Evolutionary conservation across 1,140 invertebrate species (phyloP).

Genomic region (Megalopta genalis): DNA sequence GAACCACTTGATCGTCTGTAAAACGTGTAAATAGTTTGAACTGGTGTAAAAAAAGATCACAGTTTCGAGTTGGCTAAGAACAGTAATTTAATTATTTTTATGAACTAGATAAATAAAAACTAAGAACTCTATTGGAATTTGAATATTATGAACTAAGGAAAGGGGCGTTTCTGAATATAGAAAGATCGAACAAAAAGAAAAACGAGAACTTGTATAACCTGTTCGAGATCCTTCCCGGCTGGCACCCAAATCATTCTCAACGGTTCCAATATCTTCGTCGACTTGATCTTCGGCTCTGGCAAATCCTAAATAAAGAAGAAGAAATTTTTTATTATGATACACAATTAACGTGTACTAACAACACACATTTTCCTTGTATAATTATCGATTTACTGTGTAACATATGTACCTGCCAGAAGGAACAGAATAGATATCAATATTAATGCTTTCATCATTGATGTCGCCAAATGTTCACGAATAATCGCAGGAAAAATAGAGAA

Average conservation of each 20-base stretch:
- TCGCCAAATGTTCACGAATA: slow-evolving; percentile 40
- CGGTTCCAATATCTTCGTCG: slow-evolving; percentile 79
- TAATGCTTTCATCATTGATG: slow-evolving; percentile 82
- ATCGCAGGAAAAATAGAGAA: slow-evolving; percentile 53
- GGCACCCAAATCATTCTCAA: slow-evolving; percentile 89
- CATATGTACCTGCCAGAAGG: slow-evolving; percentile 80
- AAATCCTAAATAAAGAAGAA: slow-evolving; percentile 63
- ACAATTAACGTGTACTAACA: background rate
- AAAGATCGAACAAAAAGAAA: background rate
- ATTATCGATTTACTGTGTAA: background rate
- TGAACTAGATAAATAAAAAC: background rate
- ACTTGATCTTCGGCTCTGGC: slow-evolving; percentile 71
- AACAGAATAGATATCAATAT: slow-evolving; percentile 78
- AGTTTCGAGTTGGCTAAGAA: background rate
- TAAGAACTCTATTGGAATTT: background rate
- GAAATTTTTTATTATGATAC: background rate
- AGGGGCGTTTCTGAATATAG: no score
- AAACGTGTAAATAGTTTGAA: slow-evolving; percentile 22
- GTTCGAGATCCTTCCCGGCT: slow-evolving; percentile 91
- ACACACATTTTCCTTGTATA: slow-evolving; percentile 19
- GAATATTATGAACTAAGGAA: background rate
- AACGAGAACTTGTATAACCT: slow-evolving; percentile 80
- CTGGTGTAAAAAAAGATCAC: background rate
- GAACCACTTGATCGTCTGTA: slow-evolving; percentile 88
- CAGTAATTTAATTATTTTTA: background rate